Conservation (phyloP, 2,113 vertebrate species). For the Proterorhinus semilunaris region DNA sequence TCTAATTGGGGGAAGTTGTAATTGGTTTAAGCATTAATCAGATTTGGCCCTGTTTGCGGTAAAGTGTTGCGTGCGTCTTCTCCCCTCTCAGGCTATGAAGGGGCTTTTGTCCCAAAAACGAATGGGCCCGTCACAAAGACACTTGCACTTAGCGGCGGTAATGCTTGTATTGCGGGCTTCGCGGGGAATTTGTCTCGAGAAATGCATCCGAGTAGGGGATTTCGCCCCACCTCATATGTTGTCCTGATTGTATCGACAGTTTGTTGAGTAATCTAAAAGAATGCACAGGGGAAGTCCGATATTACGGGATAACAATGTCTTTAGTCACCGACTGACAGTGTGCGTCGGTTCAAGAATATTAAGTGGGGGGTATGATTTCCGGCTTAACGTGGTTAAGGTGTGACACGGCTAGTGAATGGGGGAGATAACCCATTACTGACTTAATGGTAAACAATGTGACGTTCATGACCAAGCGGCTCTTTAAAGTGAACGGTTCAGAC, state of each 20-base stretch:
- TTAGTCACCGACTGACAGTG: constrained; percentile 5
- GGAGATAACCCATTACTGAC: too few species aligned
- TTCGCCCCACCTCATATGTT: constrained; percentile 37
- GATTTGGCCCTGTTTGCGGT: constrained; percentile 61
- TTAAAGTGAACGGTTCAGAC: too few species aligned
- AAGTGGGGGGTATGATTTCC: background rate
- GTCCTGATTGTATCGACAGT: constrained; percentile 38
- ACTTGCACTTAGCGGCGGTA: constrained; percentile 75
- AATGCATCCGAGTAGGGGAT: constrained; percentile 16
- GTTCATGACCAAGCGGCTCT: too few species aligned
- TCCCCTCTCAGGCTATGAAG: constrained; percentile 70
- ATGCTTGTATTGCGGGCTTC: constrained; percentile 8
- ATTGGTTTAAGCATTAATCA: constrained; percentile 79
- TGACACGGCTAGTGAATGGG: too few species aligned
- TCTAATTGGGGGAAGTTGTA: constrained; percentile 76
- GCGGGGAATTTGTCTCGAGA: constrained; percentile 63
- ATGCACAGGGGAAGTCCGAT: constrained; percentile 22
- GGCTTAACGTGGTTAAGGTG: too few species aligned
- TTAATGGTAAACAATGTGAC: too few species aligned
- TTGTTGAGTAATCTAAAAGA: constrained; percentile 28
- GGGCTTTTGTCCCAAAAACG: constrained; percentile 76
- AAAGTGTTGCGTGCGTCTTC: constrained; percentile 62
- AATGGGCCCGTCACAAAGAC: constrained; percentile 73
- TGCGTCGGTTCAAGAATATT: background rate
- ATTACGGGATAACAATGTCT: constrained; percentile 31